Conservation (phyloP, 2,888 invertebrate genomes). For the Piscicola geometra region DNA sequence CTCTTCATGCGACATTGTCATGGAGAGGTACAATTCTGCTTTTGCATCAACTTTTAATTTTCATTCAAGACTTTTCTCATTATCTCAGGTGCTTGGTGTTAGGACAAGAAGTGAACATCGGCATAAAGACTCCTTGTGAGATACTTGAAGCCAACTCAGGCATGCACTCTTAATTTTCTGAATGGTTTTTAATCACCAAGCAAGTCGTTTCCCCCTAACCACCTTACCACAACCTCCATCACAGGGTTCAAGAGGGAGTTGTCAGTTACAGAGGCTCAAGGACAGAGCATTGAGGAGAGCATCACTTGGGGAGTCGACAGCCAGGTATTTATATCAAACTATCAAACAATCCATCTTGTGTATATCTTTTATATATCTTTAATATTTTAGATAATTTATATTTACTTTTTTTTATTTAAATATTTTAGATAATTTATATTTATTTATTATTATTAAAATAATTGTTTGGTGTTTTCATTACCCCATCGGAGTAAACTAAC, state of each 20-base stretch:
- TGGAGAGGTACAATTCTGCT: neutral
- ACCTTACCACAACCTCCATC: neutral
- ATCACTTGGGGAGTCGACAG: slow-evolving; percentile 59
- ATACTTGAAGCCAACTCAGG: slow-evolving; percentile 51
- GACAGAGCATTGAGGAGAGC: slow-evolving; percentile 51
- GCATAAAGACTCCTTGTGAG: slow-evolving; percentile 55
- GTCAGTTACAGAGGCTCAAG: slow-evolving; percentile 52
- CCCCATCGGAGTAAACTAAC: too few relatives aligned
- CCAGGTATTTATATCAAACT: too few relatives aligned
- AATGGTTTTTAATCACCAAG: neutral
- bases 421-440: too few relatives aligned
- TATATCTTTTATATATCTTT: too few relatives aligned
- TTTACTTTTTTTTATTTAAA: too few relatives aligned
- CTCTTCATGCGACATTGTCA: slow-evolving; percentile 48
- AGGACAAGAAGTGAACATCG: slow-evolving; percentile 49
- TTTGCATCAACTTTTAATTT: too few relatives aligned
- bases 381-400: too few relatives aligned
- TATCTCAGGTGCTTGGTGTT: slow-evolving; percentile 13
- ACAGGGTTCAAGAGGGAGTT: slow-evolving; percentile 56
- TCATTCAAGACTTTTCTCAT: too few relatives aligned
- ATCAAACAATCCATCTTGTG: too few relatives aligned
- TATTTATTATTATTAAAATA: too few relatives aligned
- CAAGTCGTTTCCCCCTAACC: neutral
- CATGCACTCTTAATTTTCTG: neutral
- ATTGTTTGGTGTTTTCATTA: too few relatives aligned